Evolutionary conservation across 2,113 vertebrate species (phyloP).

Genomic region (Ceyx melanurus): DNA sequence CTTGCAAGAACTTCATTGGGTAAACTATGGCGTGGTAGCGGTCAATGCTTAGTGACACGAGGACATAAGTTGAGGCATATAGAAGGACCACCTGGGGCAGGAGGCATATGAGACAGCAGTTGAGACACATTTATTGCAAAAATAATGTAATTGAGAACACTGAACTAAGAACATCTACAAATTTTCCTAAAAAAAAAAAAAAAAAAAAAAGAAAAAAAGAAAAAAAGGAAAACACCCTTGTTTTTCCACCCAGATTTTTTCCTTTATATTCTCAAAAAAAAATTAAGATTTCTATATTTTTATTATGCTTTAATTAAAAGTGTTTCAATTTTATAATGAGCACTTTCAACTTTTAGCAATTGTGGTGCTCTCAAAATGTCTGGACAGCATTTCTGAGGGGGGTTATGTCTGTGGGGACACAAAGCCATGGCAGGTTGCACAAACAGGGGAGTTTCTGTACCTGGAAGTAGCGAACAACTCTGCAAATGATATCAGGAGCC

Average conservation of each 20-base stretch:
- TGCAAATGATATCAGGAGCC: slow-evolving; percentile 78
- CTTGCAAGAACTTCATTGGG: slow-evolving; percentile 82
- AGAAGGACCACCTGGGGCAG: slow-evolving; percentile 78
- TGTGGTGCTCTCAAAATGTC: background rate
- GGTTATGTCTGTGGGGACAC: background rate
- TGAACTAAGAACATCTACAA: background rate
- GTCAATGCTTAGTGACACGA: slow-evolving; percentile 81
- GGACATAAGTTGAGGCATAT: slow-evolving; percentile 78
- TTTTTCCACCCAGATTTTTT: background rate
- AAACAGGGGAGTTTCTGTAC: slow-evolving; percentile 19
- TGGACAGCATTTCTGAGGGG: background rate
- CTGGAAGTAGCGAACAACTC: slow-evolving; percentile 76
- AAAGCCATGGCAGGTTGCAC: background rate
- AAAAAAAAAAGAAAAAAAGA: background rate
- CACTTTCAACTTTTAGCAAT: background rate
- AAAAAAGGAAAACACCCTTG: rapidly evolving
- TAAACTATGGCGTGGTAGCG: slow-evolving; percentile 80
- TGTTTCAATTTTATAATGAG: background rate
- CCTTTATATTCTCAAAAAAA: background rate
- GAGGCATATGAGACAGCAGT: background rate
- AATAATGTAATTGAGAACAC: background rate
- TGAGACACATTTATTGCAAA: background rate
- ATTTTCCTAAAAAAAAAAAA: background rate
- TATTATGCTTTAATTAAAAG: background rate
- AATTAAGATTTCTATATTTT: background rate